phyloP scores from a whole-genome alignment of 2,888 invertebrate genomes.

The Parnassius smintheus region DNA sequence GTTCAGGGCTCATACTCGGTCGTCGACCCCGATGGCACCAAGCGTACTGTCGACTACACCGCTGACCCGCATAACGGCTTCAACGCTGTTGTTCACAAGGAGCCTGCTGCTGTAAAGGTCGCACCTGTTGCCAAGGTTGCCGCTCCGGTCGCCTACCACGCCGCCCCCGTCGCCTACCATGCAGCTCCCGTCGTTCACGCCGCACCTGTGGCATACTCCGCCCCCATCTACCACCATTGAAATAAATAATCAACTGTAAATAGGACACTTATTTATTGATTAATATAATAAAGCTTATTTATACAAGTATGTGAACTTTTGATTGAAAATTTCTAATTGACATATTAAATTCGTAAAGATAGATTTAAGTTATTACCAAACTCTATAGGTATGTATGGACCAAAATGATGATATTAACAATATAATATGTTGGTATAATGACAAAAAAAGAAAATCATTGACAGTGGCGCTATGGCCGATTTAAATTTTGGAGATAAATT shows the following conservation, averaged over 20 bases:
- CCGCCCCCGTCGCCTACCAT: slow-evolving; percentile 79
- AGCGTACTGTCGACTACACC: slow-evolving; percentile 78
- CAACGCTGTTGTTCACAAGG: slow-evolving; percentile 79
- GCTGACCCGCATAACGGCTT: slow-evolving; percentile 75
- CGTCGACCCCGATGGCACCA: slow-evolving; percentile 78
- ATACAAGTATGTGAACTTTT: too few relatives aligned
- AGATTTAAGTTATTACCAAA: too few relatives aligned
- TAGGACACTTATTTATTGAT: slow-evolving; percentile 15
- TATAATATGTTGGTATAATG: too few relatives aligned
- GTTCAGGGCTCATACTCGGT: slow-evolving; percentile 80
- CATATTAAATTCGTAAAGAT: too few relatives aligned
- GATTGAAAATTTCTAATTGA: too few relatives aligned
- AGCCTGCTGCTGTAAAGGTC: slow-evolving; percentile 47
- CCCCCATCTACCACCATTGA: slow-evolving; percentile 60
- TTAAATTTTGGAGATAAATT: too few relatives aligned
- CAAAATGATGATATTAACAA: too few relatives aligned
- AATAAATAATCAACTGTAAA: slow-evolving; percentile 55
- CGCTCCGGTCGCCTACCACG: slow-evolving; percentile 39
- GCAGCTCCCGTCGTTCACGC: slow-evolving; percentile 44
- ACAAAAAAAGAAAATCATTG: too few relatives aligned
- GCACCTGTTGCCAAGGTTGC: slow-evolving; percentile 37
- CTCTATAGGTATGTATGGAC: too few relatives aligned
- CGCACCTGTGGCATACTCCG: slow-evolving; percentile 43
- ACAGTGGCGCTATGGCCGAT: too few relatives aligned
- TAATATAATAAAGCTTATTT: slow-evolving; percentile 1